Evolutionary conservation across 2,797 vertebrate genomes (phyloP).

Genomic region (Trachurus trachurus): DNA sequence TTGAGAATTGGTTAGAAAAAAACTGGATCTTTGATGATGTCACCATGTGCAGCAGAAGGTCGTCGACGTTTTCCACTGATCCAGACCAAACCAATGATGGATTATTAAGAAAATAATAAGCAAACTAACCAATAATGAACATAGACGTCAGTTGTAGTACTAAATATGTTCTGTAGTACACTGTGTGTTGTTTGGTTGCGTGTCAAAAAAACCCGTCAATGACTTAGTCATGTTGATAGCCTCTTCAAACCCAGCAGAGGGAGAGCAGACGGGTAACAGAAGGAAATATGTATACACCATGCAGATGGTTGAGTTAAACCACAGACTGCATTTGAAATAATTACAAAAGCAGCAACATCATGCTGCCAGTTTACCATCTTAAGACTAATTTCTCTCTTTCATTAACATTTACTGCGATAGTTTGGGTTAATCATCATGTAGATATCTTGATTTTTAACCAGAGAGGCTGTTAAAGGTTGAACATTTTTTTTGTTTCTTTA

Average conservation of each 20-base stretch:
- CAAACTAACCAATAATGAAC: constrained; percentile 1
- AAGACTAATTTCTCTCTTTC: constrained; percentile 49
- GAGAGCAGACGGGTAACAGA: constrained; percentile 40
- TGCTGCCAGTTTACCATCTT: constrained; percentile 36
- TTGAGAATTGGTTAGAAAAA: not conserved
- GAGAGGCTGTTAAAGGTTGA: constrained; percentile 51
- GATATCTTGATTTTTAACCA: constrained; percentile 19
- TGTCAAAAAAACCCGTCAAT: not conserved
- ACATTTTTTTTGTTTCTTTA: constrained; percentile 40
- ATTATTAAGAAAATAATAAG: not conserved
- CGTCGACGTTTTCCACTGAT: not conserved
- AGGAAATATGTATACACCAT: constrained; percentile 41
- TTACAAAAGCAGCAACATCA: constrained; percentile 46
- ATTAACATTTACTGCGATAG: constrained; percentile 55
- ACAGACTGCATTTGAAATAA: constrained; percentile 55
- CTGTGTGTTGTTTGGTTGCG: constrained; percentile 2
- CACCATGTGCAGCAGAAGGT: not conserved
- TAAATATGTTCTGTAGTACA: not conserved
- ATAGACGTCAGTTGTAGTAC: not conserved
- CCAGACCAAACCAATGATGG: not conserved
- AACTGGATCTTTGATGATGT: not conserved
- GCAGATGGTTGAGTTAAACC: constrained; percentile 62
- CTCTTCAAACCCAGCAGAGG: constrained; percentile 34
- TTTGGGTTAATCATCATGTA: constrained; percentile 47
- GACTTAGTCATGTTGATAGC: constrained; percentile 34